Base-by-base conservation (phyloP, 2,113 vertebrate species). In the Tachysurus fulvidraco region DNA sequence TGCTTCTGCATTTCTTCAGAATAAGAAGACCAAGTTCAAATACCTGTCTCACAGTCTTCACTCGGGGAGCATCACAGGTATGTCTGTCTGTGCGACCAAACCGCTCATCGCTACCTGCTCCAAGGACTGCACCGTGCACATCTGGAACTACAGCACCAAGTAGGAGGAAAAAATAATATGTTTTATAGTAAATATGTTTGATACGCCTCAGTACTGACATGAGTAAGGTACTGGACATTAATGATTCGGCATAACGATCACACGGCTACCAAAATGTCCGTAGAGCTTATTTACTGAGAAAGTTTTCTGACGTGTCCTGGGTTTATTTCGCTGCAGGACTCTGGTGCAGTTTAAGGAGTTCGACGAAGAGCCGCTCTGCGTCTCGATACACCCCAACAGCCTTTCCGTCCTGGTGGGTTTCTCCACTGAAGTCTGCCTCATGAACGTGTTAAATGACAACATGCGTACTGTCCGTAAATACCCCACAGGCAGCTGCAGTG, bases 121-220 rank as follows among this genome's bases (percentile, higher is more conserved):
- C 54, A 88, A 97, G 91, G 98, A 99, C 92, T 94, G 90, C 91
- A 97, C 97, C 7, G 89, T 99, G 46, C 96, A 95, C 90, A 95
- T 99, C 92, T 99, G 98, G 98, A 98, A 98, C 93, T 99, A 97
- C 0, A 95, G 96, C 82, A 95, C 85, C 0, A 98, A 97, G 98
- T 99, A 97, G 93, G 94, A 87, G 46, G 41, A 21, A 17, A 9
- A 21, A 19, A 41, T n/a, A 14, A 13, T 64, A 28, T 65, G 17
- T 25, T 64, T 19, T 36, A 36, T 73, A 23, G 2, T 19, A 69
- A 7, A 69, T 8, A 17, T 19, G 16, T 41, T 69, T 69, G 67
- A 23, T 50, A 76, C 44, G 52, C 5, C 8, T n/a, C 25, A 46
- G 0, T 46, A 76, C 19, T 14, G 12, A 76, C 12, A 78, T 28